A percentile compares a stretch with the other conserved stretches of the same genome.
Conservation (phyloP, 2,888 invertebrate species). For the Phasia obesa region DNA sequence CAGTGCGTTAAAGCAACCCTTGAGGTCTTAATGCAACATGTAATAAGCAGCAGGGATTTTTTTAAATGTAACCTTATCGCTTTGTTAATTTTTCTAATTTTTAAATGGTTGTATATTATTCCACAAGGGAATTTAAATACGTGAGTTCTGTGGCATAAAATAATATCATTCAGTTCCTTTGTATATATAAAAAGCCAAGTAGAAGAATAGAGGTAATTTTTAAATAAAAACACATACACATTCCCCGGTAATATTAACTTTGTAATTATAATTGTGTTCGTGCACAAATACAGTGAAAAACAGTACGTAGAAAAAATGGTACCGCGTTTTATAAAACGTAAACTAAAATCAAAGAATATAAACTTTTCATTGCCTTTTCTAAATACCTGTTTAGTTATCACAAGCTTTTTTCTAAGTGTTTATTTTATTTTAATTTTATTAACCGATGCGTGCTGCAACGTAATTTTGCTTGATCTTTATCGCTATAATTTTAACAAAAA, state of each 20-base stretch:
- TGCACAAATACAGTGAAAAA: constrained; percentile 5
- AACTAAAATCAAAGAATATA: too few species aligned
- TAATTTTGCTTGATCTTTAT: constrained; percentile 9
- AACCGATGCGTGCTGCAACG: constrained; percentile 48
- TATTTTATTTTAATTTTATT: background rate
- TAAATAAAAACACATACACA: background rate
- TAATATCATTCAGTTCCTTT: constrained; percentile 7
- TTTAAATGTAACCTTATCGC: constrained; percentile 58
- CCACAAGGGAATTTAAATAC: constrained; percentile 45
- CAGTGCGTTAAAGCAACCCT: background rate
- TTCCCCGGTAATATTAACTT: constrained; percentile 1
- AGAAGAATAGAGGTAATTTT: background rate
- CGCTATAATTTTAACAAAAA: background rate
- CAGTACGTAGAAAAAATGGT: background rate
- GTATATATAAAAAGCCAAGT: constrained; percentile 1
- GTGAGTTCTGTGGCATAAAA: constrained; percentile 27
- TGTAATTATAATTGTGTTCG: constrained; percentile 29
- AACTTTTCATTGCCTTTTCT: too few species aligned
- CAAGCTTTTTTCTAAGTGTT: too few species aligned
- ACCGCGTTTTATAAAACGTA: too few species aligned
- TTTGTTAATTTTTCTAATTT: constrained; percentile 62
- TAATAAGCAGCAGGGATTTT: background rate
- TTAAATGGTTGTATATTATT: constrained; percentile 50
- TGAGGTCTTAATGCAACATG: constrained; percentile 9
- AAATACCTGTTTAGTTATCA: too few species aligned